These are phyloP conservation scores for Leptarthrus brevirostris DNA, from an alignment of 2,888 invertebrate species.

Conservation along the genomic window DNA sequence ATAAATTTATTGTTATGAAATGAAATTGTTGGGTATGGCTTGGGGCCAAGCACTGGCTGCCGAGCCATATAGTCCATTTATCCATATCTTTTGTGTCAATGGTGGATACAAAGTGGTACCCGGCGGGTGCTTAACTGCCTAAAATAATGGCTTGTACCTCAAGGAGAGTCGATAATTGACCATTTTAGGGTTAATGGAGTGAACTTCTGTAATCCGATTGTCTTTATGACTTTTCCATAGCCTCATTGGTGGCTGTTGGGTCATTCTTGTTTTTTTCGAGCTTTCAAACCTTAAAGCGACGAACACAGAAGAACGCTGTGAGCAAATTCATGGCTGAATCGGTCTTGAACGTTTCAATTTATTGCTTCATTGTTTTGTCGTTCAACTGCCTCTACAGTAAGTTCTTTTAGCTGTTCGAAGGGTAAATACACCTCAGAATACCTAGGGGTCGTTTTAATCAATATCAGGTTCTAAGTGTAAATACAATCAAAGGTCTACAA, in stretches of 20 bases:
- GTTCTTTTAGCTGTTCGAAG: too few species aligned
- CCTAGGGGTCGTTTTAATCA: too few species aligned
- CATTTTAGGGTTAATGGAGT: conserved; percentile 41
- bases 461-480: too few species aligned
- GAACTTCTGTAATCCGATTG: conserved; percentile 41
- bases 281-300: not conserved
- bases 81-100: conserved; percentile 7
- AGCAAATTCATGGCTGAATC: conserved; percentile 33
- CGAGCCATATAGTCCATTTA: not conserved
- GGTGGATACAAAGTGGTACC: conserved; percentile 9
- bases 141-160: conserved; percentile 37
- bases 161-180: conserved; percentile 39
- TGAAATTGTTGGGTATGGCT: not conserved
- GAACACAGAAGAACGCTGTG: not conserved
- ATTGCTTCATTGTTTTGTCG: conserved; percentile 13
- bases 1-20: conserved; percentile 1
- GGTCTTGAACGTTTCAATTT: conserved; percentile 28
- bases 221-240: conserved; percentile 13
- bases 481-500: too few species aligned
- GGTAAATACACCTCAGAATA: too few species aligned
- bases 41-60: not conserved
- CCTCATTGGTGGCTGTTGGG: not conserved
- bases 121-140: conserved; percentile 10
- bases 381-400: too few species aligned
- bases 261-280: not conserved